Base-by-base conservation (phyloP, 1,140 invertebrate genomes). In the Diachasma alloeum region DNA sequence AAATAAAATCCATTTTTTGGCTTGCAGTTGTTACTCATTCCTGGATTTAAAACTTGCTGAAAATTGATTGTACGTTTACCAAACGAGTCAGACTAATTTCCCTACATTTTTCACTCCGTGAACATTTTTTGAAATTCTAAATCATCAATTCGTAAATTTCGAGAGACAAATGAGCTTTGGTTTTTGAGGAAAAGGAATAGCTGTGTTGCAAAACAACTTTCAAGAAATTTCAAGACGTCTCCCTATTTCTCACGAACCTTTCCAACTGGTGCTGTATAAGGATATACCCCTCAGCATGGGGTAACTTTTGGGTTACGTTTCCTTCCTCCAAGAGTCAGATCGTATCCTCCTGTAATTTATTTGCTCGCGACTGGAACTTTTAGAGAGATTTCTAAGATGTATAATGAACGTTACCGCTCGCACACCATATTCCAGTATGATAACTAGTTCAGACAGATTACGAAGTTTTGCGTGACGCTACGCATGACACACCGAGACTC, bases 341-440 rank as follows among this genome's bases (percentile, higher is more conserved):
- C 66, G 66, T 68, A 68, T 68, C 66, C 66, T 36, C n/a, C 36
- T 13, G 31, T 68, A 68, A 68, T 68, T 68, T 68, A 68, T 68
- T 68, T 68, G 36, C 66, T 68, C 36, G 31, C 26, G n/a, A 68
- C 66, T 37, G 36, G 36, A 68, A 68, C 66, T 68, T 68, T 68
- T 68, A 68, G 31, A 17, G 3, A 68, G 66, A 36, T 37, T 68
- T 68, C 66, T 37, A 68, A 68, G 66, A 68, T 68, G 31, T 68
- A 68, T 68, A 68, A 68, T 68, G 66, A 68, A 37, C 66, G 66
- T 68, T 68, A 37, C 66, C 26, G 36, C 36, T n/a, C 39, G 36
- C 66, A 68, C 66, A 39, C 66, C 59, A 63, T 63, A 63, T 68
- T 39, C 66, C 26, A 31, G 59, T 66, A 68, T 26, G 59, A 68